Conservation (phyloP, 2,797 vertebrate species). For the Dicrostonyx torquatus region DNA sequence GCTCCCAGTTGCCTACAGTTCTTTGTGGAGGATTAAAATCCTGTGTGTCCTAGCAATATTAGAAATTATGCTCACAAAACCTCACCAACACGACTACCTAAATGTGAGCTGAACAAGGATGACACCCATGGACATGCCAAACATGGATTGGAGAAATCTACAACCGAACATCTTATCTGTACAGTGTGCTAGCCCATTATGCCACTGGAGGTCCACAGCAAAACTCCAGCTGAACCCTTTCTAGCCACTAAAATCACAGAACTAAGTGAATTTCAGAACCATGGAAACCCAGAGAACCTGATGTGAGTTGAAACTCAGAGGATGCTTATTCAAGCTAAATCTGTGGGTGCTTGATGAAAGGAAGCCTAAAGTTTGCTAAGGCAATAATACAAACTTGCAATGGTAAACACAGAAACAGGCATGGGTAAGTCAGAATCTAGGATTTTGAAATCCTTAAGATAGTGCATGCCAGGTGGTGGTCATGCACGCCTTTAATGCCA, state of each 20-base stretch:
- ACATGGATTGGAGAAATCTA: background rate
- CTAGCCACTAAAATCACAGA: background rate
- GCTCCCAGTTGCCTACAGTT: background rate
- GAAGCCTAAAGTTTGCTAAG: background rate
- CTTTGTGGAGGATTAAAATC: background rate
- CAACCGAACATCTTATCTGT: background rate
- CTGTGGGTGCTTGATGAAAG: background rate
- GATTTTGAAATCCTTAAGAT: background rate
- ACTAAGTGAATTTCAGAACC: background rate
- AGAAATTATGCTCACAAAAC: background rate
- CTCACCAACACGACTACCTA: background rate
- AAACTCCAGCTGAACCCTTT: background rate
- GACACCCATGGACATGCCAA: background rate
- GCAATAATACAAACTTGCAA: background rate
- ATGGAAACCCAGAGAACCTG: background rate
- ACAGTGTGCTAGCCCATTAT: background rate
- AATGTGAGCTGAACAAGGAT: background rate
- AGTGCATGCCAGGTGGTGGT: too few relatives aligned
- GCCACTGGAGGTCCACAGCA: background rate
- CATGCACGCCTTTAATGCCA: too few relatives aligned
- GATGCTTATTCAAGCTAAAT: background rate
- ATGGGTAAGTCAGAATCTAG: background rate
- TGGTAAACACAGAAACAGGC: background rate
- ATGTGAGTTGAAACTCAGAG: background rate
- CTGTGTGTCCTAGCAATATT: background rate